phyloP scores from a whole-genome alignment of 2,113 vertebrate genomes.

The Otus sunia region DNA sequence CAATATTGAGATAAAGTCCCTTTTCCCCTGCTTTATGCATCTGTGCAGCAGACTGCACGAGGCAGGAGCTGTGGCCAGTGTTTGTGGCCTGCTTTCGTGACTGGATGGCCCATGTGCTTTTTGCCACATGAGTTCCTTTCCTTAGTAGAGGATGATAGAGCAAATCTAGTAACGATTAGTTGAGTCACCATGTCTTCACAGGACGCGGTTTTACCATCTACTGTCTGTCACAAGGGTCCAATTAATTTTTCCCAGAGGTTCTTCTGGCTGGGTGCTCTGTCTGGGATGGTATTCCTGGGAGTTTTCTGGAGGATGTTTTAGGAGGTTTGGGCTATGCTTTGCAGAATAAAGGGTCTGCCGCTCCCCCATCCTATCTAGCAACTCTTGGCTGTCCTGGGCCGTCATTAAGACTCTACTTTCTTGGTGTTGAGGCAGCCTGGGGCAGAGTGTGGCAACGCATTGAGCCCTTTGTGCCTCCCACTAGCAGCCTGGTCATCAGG shows the following conservation, averaged over 20 bases:
- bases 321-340: neutral
- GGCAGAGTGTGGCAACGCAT: accelerated
- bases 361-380: neutral
- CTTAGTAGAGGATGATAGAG: neutral
- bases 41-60: neutral
- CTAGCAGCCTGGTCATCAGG: neutral
- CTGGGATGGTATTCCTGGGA: neutral
- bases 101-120: neutral
- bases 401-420: accelerated
- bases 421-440: neutral
- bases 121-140: neutral
- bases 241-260: neutral
- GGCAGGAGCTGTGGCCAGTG: neutral
- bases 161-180: neutral
- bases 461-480: neutral
- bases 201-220: neutral
- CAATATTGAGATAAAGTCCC: neutral
- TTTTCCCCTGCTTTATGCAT: neutral
- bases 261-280: neutral
- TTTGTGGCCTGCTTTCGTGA: neutral
- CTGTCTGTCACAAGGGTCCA: neutral
- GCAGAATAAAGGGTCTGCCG: neutral
- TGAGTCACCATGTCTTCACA: neutral
- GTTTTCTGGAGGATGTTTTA: neutral
- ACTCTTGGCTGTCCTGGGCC: neutral